Base-by-base conservation (phyloP, 2,113 vertebrate species). In the Carettochelys insculpta region DNA sequence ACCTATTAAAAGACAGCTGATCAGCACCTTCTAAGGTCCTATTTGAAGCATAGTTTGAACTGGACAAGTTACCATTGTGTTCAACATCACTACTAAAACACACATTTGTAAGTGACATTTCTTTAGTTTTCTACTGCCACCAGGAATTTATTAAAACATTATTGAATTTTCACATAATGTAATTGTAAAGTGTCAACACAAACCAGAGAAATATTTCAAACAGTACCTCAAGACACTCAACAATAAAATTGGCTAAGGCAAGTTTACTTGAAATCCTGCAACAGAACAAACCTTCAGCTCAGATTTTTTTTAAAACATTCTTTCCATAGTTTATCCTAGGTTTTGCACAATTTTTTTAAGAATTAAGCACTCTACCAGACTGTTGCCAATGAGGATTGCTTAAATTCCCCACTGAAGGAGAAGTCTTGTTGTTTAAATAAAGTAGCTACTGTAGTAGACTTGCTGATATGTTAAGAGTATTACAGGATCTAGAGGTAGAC, bases 381-480 rank as follows among this genome's bases (percentile, higher is more conserved):
- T 34, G 80, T 90, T 94, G 89, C 95, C 94, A 52, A 20, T 82
- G 95, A 97, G 78, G 68, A 89, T 93, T 95, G 83, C 87, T 97
- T 97, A 98, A n/a, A 98, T 97, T 97, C 97, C 94, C 96, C 54
- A 91, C 86, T 94, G 91, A 97, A 97, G 94, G 88, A 96, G 76
- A 79, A 95, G 82, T 94, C 86, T 95, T 97, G 96, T 95, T 98
- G 92, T 97, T 96, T 96, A 93, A 97, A 97, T 97, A 96, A 97
- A 97, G 96, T 97, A 96, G 95, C 96, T 96, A 97, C 96, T 97
- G 95, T 98, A 97, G 95, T 97, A 97, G 94, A 95, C 96, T 97
- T 96, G 86, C 89, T 96, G 96, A 96, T 92, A 91, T 41, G 93
- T 96, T 98, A 98, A 98, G 96, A 98, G 95, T 96, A 97, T 98